Evolutionary conservation across 2,113 vertebrate species (phyloP).

Genomic region (Rhodinocichla rosea): DNA sequence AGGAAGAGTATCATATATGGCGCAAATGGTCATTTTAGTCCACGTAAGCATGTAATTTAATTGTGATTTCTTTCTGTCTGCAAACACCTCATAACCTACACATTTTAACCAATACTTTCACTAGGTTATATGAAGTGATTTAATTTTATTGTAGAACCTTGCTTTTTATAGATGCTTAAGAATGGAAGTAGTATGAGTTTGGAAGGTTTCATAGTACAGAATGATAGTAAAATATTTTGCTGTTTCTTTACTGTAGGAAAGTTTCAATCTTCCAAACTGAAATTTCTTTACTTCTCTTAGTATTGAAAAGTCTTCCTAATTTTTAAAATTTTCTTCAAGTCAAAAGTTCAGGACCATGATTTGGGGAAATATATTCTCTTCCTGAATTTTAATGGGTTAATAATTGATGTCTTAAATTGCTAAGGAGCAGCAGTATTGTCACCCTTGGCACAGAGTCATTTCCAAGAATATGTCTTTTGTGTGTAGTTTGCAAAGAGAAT

Average conservation of each 20-base stretch:
- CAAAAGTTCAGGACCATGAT: background rate
- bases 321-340: background rate
- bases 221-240: slow-evolving; percentile 46
- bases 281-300: background rate
- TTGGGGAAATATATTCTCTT: background rate
- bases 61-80: background rate
- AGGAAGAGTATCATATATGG: background rate
- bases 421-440: background rate
- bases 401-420: background rate
- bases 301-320: background rate
- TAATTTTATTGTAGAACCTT: slow-evolving; percentile 46
- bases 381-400: background rate
- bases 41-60: background rate
- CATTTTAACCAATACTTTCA: background rate
- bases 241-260: slow-evolving; percentile 30
- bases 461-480: background rate
- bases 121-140: background rate
- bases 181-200: slow-evolving; percentile 20
- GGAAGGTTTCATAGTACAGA: background rate
- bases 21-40: background rate
- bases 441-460: background rate
- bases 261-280: slow-evolving; percentile 37
- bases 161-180: slow-evolving; percentile 19
- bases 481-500: background rate
- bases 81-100: slow-evolving; percentile 4